Percentiles rank a stretch among this genome's conserved stretches.
phyloP scores from a whole-genome alignment of 2,888 invertebrate genomes.

The Icerya purchasi region DNA sequence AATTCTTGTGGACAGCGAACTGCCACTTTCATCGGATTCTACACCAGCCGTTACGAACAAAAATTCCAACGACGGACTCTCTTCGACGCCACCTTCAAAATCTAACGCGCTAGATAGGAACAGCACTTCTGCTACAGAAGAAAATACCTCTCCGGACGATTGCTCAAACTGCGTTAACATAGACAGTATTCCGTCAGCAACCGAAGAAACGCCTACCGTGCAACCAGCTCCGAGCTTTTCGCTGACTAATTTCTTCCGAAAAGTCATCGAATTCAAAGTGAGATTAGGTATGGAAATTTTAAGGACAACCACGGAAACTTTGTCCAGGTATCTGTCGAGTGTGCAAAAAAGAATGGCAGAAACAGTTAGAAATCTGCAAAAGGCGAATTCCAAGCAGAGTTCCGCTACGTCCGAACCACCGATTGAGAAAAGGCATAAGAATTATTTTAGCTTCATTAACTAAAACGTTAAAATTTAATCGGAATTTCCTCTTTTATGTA shows the following conservation, averaged over 20 bases:
- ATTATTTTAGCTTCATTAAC: too few species aligned
- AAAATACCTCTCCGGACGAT: constrained; percentile 8
- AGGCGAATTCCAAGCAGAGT: not conserved
- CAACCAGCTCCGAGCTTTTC: constrained; percentile 23
- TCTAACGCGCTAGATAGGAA: constrained; percentile 5
- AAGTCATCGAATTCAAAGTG: constrained; percentile 44
- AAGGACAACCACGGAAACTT: constrained; percentile 41
- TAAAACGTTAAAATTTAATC: too few species aligned
- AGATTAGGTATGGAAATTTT: constrained; percentile 42
- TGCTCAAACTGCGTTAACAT: not conserved
- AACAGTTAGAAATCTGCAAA: constrained; percentile 18
- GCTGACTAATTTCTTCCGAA: constrained; percentile 34
- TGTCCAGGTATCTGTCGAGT: constrained; percentile 39
- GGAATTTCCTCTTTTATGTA: too few species aligned
- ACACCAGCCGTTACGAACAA: not conserved
- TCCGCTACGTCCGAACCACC: not conserved
- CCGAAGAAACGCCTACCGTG: constrained; percentile 1
- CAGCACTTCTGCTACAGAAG: constrained; percentile 15
- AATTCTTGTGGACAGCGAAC: not conserved
- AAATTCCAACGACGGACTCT: too few species aligned
- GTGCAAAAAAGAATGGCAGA: constrained; percentile 29
- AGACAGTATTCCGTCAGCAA: constrained; percentile 2
- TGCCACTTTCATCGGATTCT: not conserved
- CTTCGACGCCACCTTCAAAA: not conserved
- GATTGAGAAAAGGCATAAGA: not conserved